Percentiles rank a stretch among this genome's conserved stretches.
Conservation (phyloP, 1,140 invertebrate genomes). For the Drosophila tropicalis region DNA sequence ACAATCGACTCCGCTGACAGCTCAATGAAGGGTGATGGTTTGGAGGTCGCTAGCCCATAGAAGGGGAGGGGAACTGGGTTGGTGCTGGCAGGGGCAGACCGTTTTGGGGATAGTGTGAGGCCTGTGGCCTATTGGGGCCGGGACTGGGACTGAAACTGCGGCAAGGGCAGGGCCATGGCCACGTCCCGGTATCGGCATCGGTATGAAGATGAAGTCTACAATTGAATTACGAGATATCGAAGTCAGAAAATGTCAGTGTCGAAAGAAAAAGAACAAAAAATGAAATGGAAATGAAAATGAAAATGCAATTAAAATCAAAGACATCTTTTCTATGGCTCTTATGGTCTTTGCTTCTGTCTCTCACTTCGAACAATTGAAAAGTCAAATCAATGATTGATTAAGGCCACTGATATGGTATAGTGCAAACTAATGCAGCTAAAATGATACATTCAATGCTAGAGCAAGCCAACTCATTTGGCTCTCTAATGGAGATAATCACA, state of each 20-base stretch:
- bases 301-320: conserved; percentile 25
- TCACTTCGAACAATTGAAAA: not conserved
- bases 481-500: too few relatives aligned
- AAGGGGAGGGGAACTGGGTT: not conserved
- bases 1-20: conserved; percentile 8
- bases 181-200: not conserved
- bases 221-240: conserved; percentile 22
- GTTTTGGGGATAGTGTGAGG: not conserved
- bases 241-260: conserved; percentile 20
- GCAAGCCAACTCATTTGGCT: too few relatives aligned
- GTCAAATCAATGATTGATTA: conserved; percentile 7
- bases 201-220: conserved; percentile 14
- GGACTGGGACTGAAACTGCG: too few relatives aligned
- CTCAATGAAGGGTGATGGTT: conserved; percentile 4
- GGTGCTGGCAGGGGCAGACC: too few relatives aligned
- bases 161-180: conserved; percentile 17
- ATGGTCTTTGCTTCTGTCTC: too few relatives aligned
- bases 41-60: conserved; percentile 15
- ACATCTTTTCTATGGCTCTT: conserved; percentile 1
- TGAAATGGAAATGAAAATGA: conserved; percentile 7
- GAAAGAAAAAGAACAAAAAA: not conserved
- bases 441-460: too few relatives aligned
- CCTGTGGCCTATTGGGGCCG: not conserved
- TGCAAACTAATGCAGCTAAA: not conserved
- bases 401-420: not conserved